Evolutionary conservation across 2,113 vertebrate genomes (phyloP).

Genomic region (Zosterops japonicus): DNA sequence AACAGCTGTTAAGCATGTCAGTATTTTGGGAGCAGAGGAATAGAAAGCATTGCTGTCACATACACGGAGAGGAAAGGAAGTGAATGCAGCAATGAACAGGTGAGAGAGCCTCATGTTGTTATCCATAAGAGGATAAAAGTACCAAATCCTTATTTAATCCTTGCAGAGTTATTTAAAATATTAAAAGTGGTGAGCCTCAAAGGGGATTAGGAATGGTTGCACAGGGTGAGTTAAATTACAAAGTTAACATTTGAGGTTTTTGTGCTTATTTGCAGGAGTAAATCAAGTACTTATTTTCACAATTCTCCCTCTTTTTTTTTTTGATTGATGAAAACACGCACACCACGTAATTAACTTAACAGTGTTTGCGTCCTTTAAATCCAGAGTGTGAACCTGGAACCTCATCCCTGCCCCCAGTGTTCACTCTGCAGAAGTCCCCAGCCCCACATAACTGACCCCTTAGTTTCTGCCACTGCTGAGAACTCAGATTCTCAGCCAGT

Average conservation of each 20-base stretch:
- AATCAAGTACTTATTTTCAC: not conserved
- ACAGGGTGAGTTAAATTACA: constrained; percentile 22
- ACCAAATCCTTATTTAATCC: constrained; percentile 60
- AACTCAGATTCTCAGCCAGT: not conserved
- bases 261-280: not conserved
- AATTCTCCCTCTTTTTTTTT: not conserved
- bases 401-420: not conserved
- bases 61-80: not conserved
- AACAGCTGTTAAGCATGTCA: constrained; percentile 23
- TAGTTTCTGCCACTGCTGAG: not conserved
- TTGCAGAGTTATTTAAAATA: constrained; percentile 54
- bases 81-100: not conserved
- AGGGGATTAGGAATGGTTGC: constrained; percentile 22
- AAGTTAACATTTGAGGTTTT: not conserved
- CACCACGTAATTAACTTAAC: not conserved
- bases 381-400: not conserved
- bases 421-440: not conserved
- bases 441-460: not conserved
- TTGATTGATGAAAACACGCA: not conserved
- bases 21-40: constrained; percentile 1
- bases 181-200: constrained; percentile 42
- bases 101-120: not conserved
- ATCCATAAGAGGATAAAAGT: constrained; percentile 24
- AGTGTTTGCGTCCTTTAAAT: not conserved
- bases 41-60: not conserved